Percentiles rank a stretch among this genome's conserved stretches.
phyloP scores from a whole-genome alignment of 2,888 invertebrate species.

The Autographa gamma region DNA sequence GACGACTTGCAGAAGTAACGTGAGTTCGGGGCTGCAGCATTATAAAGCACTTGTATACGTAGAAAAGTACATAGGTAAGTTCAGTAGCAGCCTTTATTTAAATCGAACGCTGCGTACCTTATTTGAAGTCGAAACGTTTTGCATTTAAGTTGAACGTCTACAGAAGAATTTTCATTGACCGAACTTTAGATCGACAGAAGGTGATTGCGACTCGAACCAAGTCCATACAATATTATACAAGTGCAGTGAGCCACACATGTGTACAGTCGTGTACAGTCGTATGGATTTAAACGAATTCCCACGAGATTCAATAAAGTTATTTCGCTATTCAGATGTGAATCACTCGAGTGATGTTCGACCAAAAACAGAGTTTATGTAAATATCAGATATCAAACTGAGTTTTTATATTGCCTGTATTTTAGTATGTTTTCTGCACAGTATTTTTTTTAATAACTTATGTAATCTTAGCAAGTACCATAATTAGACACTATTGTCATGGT shows the following conservation, averaged over 20 bases:
- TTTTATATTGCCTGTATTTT: background rate
- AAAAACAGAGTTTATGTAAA: background rate
- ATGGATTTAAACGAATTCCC: slow-evolving; percentile 1
- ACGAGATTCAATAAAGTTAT: background rate
- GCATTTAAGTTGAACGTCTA: background rate
- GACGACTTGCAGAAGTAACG: too few relatives aligned
- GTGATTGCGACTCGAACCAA: slow-evolving; percentile 3
- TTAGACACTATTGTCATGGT: too few relatives aligned
- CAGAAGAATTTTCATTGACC: background rate
- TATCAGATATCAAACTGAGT: background rate
- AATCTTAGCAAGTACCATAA: too few relatives aligned
- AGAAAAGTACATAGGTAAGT: background rate
- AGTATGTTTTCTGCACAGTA: too few relatives aligned
- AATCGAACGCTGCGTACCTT: slow-evolving; percentile 1
- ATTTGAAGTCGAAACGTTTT: background rate
- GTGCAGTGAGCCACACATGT: background rate
- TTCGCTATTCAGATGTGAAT: background rate
- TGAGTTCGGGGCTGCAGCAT: too few relatives aligned
- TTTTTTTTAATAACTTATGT: too few relatives aligned
- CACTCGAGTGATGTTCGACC: background rate
- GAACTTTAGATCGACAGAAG: background rate
- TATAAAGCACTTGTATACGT: too few relatives aligned
- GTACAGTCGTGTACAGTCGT: background rate
- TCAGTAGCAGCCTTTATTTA: background rate
- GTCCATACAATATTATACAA: background rate